Conservation (phyloP, 1,140 invertebrate species). For the Sinella curviseta region DNA sequence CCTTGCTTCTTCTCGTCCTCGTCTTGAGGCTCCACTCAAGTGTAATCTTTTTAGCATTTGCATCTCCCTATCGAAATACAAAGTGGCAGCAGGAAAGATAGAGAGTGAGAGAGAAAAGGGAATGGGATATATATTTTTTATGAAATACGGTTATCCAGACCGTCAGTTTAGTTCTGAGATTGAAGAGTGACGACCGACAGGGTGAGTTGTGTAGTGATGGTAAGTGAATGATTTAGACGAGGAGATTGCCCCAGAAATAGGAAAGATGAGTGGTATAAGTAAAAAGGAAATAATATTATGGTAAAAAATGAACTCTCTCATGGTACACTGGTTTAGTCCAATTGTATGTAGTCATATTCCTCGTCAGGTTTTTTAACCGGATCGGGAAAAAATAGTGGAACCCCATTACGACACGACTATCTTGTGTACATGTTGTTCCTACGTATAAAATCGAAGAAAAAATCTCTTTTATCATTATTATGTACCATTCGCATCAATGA, state of each 20-base stretch:
- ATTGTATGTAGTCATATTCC: no score
- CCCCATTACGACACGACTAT: not conserved
- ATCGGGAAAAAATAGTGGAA: not conserved
- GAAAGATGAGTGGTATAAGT: not conserved
- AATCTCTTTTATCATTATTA: not conserved
- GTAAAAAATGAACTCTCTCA: not conserved
- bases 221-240: not conserved
- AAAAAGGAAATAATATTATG: no score
- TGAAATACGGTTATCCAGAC: not conserved
- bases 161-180: not conserved
- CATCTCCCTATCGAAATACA: not conserved
- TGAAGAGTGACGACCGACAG: no score
- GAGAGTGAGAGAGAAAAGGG: no score
- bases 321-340: not conserved
- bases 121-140: not conserved
- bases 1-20: no score
- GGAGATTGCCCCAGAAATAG: no score
- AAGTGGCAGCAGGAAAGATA: not conserved
- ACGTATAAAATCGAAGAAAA: no score
- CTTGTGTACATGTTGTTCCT: no score
- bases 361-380: no score
- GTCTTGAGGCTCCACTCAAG: no score
- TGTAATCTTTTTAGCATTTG: not conserved
- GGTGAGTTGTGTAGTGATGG: not conserved
- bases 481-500: no score